Base-by-base conservation (phyloP, 2,888 invertebrate species). In the Vesta saturnalis region DNA sequence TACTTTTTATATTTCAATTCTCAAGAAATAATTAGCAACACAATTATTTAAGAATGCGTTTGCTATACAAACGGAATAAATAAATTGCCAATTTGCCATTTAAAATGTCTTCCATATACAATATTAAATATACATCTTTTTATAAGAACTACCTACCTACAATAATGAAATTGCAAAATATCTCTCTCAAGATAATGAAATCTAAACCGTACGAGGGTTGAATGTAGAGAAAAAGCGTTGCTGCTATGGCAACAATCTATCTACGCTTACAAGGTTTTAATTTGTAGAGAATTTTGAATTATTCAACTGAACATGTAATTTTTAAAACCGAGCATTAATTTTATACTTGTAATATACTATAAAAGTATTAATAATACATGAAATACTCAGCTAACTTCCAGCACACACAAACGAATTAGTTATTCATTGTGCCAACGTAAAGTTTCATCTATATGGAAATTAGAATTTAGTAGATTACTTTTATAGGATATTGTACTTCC, bases 211-310 rank as follows among this genome's bases (percentile, higher is more conserved):
- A 16, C 57, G 57, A 56, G 57, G 57, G 63, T 35, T 14, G 21
- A 30, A n/a, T 19, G 55, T 62, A 43, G 54, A 56, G 21, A 57
- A 63, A 63, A 57, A 57, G 63, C 57, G 14, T 30, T 39, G 63
- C 63, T 63, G 49, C 63, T 63, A 63, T 63, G 47, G 63, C 57
- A 63, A 63, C 63, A 57, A 55, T 55, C 22, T 55, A 55, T 55
- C 30, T 16, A 12, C 12, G 56, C 47, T 47, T 63, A 57, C 57
- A 16, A 43, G 62, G 46, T 63, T 30, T 46, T 57, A 56, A 63
- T 63, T 63, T 63, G 46, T 63, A 56, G 47, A 43, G 56, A 63
- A 63, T 63, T 43, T 63, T 23, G 47, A 63, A 46, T 63, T 57
- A 63, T 57, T 63, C 30, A 22, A 57, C 15, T n/a, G 30, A 35